Base-by-base conservation (phyloP, 2,113 vertebrate species). In the Limnothrissa miodon region DNA sequence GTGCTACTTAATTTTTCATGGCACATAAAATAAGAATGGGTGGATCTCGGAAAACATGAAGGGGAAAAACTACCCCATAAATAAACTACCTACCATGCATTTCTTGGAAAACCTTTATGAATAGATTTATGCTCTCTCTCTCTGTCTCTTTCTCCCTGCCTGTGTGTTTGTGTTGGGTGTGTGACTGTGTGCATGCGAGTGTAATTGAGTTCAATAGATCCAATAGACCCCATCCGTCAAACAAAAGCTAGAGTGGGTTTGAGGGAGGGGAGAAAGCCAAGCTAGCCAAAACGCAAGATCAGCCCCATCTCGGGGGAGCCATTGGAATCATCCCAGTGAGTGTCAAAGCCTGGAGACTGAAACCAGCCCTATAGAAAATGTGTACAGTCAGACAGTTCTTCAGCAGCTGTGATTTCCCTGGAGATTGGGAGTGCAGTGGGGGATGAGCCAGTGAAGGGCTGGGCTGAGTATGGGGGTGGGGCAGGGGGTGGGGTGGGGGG, bases 1-100 rank as follows among this genome's bases (percentile, higher is more conserved):
- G 79, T 83, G 81, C 81, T 85, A 80, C 83, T 91, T 85, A 89
- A 91, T 90, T 84, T 93, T 93, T 90, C 83, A 92, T 87, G 78
- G 1, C 10, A 13, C 86, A 90, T 88, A 86, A 92, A 90, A 92
- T 87, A 89, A 83, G 82, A 80, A 90, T 91, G 84, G 42, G 78
- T 53, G 46, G 70, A 78, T 88, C 83, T 86, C 78, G 1, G 80
- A 45, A 74, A 79, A 79, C 79, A 53, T 51, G 13, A 21, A 86
- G 81, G 86, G 80, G 83, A 80, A 74, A 36, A 13, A 36, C 33
- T 33, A 39, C 11, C 66, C n/a, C 29, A 74, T 74, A 36, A 74
- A 74, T 74, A 74, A 36, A 36, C 62, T 70, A 70, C 66, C 66
- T 74, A 33, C 66, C 11, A 36, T 33, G 13, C 8, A 39, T 74